Evolutionary conservation across 2,888 invertebrate species (phyloP).

Genomic region (Cryptocephalus moraei): DNA sequence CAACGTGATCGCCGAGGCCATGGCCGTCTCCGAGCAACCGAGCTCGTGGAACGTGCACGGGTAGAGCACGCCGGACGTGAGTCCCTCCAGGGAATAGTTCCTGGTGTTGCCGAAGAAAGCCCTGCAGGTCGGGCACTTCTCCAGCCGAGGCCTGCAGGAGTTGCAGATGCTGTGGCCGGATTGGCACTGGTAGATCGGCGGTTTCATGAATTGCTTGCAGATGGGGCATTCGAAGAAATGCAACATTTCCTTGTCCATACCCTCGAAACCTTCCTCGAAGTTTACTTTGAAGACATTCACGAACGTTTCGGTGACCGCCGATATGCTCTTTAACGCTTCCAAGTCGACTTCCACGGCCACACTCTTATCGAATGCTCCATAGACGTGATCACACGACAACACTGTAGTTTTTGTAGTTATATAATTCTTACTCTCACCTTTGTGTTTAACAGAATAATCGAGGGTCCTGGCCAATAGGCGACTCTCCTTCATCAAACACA

Average conservation of each 20-base stretch:
- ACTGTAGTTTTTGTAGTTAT: constrained; percentile 26
- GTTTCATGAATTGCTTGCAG: constrained; percentile 30
- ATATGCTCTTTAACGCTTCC: constrained; percentile 22
- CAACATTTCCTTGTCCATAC: constrained; percentile 24
- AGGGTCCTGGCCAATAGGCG: constrained; percentile 15
- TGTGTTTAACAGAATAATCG: constrained; percentile 27
- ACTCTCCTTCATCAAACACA: constrained; percentile 24
- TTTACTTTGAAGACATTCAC: constrained; percentile 22
- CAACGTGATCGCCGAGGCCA: constrained; percentile 17
- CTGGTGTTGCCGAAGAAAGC: constrained; percentile 26
- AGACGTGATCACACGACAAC: constrained; percentile 16
- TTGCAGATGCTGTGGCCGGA: constrained; percentile 31
- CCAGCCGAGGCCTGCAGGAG: constrained; percentile 25
- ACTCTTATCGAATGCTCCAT: constrained; percentile 17
- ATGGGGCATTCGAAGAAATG: constrained; percentile 31
- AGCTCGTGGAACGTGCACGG: constrained; percentile 27
- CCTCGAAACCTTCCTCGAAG: constrained; percentile 13
- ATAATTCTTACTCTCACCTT: constrained; percentile 23
- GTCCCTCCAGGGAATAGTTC: constrained; percentile 29
- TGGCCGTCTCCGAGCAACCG: constrained; percentile 23
- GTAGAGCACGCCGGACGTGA: constrained; percentile 25
- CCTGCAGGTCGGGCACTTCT: constrained; percentile 29
- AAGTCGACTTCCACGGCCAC: constrained; percentile 22
- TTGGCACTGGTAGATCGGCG: constrained; percentile 30
- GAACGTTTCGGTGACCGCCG: constrained; percentile 18